A percentile compares a stretch with the other conserved stretches of the same genome.
These are phyloP conservation scores for Portunus trituberculatus DNA, from an alignment of 1,140 invertebrate species.

Conservation along the genomic window DNA sequence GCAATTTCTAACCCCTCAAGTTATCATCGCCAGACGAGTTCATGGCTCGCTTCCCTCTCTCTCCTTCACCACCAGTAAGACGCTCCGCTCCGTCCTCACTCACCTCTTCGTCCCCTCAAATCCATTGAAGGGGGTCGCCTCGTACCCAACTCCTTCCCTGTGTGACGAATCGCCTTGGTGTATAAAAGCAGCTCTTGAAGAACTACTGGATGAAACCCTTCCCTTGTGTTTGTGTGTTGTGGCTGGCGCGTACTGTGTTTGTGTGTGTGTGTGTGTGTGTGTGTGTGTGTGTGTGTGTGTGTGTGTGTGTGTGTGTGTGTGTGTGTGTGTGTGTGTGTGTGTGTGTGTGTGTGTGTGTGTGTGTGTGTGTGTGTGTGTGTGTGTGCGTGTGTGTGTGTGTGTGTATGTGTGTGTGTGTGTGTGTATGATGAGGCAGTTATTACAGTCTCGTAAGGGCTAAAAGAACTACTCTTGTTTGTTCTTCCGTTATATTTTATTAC, in stretches of 20 bases:
- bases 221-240: no score
- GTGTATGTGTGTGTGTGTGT: constrained; percentile 48
- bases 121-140: background rate
- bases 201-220: background rate
- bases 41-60: constrained; percentile 17
- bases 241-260: background rate
- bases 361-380: constrained; percentile 35
- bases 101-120: constrained; percentile 7
- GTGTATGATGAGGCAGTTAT: background rate
- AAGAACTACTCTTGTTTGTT: no score
- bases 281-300: constrained; percentile 48
- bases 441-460: background rate
- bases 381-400: constrained; percentile 52
- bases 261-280: constrained; percentile 54
- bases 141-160: background rate
- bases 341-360: background rate
- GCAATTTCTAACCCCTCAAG: background rate
- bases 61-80: background rate
- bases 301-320: constrained; percentile 40
- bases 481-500: no score
- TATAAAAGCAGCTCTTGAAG: background rate
- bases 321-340: constrained; percentile 37
- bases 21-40: background rate
- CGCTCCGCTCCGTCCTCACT: background rate
- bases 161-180: background rate